phyloP scores from a whole-genome alignment of 2,888 invertebrate genomes.

The Eumacrocentrus americanus region DNA sequence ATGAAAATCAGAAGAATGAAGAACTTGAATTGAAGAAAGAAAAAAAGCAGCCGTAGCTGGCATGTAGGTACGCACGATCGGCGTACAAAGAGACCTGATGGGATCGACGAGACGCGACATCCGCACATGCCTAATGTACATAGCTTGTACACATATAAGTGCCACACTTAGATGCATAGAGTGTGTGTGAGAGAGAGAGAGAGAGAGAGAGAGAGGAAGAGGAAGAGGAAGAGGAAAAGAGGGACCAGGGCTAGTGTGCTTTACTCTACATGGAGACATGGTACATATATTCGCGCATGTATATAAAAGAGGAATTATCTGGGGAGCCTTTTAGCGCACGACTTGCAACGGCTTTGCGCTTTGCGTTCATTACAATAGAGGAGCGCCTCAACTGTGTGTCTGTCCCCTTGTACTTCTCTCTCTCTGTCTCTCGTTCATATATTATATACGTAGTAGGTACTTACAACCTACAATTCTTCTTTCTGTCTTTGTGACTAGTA shows the following conservation, averaged over 20 bases:
- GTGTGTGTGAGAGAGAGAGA: background rate
- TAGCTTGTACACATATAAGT: slow-evolving; percentile 1
- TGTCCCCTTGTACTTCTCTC: slow-evolving; percentile 14
- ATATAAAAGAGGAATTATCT: slow-evolving; percentile 24
- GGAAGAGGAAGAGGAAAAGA: background rate
- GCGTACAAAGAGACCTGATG: slow-evolving; percentile 22
- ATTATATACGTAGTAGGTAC: slow-evolving; percentile 4
- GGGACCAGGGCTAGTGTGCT: background rate
- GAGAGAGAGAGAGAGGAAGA: background rate
- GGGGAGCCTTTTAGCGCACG: slow-evolving; percentile 24
- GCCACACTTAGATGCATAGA: slow-evolving; percentile 2
- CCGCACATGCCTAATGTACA: slow-evolving; percentile 25
- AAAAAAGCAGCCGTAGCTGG: slow-evolving; percentile 14
- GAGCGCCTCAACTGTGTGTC: slow-evolving; percentile 17
- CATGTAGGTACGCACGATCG: slow-evolving; percentile 24
- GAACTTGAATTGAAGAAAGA: slow-evolving; percentile 2
- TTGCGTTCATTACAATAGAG: slow-evolving; percentile 26
- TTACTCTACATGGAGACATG: slow-evolving; percentile 1
- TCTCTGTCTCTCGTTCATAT: background rate
- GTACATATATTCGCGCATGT: slow-evolving; percentile 13
- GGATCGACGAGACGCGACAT: slow-evolving; percentile 22
- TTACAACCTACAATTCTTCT: background rate
- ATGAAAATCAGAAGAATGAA: slow-evolving; percentile 4
- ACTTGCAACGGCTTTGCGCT: slow-evolving; percentile 23
- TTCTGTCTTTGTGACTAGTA: slow-evolving; percentile 11